These are phyloP conservation scores for Acronicta alni DNA, from an alignment of 2,888 invertebrate species.

Conservation along the genomic window DNA sequence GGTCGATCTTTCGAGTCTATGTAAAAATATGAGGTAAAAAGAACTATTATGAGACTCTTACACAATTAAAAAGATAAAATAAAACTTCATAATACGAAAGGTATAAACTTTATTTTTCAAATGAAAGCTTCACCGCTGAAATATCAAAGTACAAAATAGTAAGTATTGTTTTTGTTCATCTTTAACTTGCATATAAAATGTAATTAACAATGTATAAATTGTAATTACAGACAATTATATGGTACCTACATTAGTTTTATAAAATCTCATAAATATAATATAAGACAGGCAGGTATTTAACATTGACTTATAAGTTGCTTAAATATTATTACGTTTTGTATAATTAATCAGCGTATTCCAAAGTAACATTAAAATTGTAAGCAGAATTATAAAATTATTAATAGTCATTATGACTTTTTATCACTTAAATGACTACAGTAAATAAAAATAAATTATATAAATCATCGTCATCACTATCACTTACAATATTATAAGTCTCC, in stretches of 20 bases:
- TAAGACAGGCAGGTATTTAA: background rate
- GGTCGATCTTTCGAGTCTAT: too few relatives aligned
- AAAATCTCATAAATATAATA: background rate
- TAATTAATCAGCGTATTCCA: background rate
- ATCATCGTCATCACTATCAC: too few relatives aligned
- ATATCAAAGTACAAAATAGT: slow-evolving; percentile 14
- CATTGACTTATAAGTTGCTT: background rate
- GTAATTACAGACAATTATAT: too few relatives aligned
- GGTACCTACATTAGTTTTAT: background rate
- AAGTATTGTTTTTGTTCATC: background rate
- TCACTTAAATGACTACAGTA: too few relatives aligned
- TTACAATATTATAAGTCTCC: too few relatives aligned
- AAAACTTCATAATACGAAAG: slow-evolving; percentile 38
- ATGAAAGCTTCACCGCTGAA: background rate
- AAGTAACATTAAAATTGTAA: too few relatives aligned
- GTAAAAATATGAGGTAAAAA: too few relatives aligned
- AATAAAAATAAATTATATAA: too few relatives aligned
- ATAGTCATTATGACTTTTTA: too few relatives aligned
- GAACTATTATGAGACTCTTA: too few relatives aligned
- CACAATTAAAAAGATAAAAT: slow-evolving; percentile 5
- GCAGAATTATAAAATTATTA: too few relatives aligned
- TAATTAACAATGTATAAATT: too few relatives aligned
- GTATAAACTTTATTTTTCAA: slow-evolving; percentile 53
- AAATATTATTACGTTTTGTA: background rate
- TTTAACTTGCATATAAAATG: slow-evolving; percentile 10